Base-by-base conservation (phyloP, 1,140 invertebrate species). In the Halyomorpha halys region DNA sequence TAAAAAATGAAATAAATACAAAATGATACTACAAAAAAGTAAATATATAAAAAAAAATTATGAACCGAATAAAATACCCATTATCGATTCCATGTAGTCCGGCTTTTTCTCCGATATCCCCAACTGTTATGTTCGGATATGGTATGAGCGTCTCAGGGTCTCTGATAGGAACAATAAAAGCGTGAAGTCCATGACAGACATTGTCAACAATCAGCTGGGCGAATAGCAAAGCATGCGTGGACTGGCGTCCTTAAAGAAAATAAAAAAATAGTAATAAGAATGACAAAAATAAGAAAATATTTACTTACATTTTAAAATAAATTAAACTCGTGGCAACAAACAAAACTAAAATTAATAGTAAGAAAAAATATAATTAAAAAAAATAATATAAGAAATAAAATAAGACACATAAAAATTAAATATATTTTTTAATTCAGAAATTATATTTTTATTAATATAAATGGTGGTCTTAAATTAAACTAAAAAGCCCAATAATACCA, bases 81-180 rank as follows among this genome's bases (percentile, higher is more conserved):
- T 95, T 96, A 71, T 95, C 92, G 21, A 95, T 75, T 56, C 91
- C 91, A 76, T 94, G 89, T 1, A 92, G 76, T 39, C 87, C 91
- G 54, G 87, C 78, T 77, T 95, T 95, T 72, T 89, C 85, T 0
- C 93, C 92, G 78, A 95, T 89, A 73, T 96, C 91, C 13, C 86
- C 86, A 25, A 87, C 77, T 8, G 76, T 78, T 0, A 87, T 74
- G 13, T 83, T 88, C 1, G 87, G 83, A 70, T 85, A 84, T 0
- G 89, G 80, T 18, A 81, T 59, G 65, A 91, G 73, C 0, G 89
- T 92, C 56, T 80, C 76, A 1, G 84, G 82, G 77, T 94, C 84
- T 21, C 92, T 76, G 54, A 95, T 80, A n/a, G 87, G 90, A 39
- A 92, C 86, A 6, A 94, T 72, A 71, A 95, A 95, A 1, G 82